Conservation (phyloP, 2,113 vertebrate species). For the Scartelaos histophorus region DNA sequence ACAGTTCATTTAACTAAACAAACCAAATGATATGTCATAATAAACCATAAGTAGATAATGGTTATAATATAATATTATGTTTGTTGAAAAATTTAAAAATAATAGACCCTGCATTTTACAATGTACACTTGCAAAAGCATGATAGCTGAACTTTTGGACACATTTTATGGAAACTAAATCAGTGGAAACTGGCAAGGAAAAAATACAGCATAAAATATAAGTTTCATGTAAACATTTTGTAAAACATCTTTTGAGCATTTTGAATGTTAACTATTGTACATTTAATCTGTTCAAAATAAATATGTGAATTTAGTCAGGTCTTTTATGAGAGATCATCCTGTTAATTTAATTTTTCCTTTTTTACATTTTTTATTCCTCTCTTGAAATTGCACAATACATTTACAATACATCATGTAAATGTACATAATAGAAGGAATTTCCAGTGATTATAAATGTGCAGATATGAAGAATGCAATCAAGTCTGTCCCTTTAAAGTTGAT, state of each 20-base stretch:
- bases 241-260: conserved; percentile 37
- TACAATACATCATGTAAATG: no score
- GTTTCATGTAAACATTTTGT: conserved; percentile 42
- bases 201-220: no score
- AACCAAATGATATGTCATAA: neutral
- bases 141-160: conserved; percentile 29
- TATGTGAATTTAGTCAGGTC: conserved; percentile 17
- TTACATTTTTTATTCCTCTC: no score
- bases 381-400: no score
- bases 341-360: no score
- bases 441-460: no score
- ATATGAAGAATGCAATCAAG: no score
- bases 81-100: conserved; percentile 53
- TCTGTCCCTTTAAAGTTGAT: no score
- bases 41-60: conserved; percentile 32
- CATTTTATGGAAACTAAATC: conserved; percentile 35
- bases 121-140: conserved; percentile 71
- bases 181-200: conserved; percentile 13
- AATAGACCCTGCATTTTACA: conserved; percentile 39
- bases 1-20: neutral
- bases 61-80: conserved; percentile 24
- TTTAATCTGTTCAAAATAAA: conserved; percentile 64
- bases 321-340: neutral
- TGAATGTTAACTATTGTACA: conserved; percentile 64
- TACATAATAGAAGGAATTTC: no score